Evolutionary conservation across 2,888 invertebrate genomes (phyloP).

Genomic region (Ophraella communa): DNA sequence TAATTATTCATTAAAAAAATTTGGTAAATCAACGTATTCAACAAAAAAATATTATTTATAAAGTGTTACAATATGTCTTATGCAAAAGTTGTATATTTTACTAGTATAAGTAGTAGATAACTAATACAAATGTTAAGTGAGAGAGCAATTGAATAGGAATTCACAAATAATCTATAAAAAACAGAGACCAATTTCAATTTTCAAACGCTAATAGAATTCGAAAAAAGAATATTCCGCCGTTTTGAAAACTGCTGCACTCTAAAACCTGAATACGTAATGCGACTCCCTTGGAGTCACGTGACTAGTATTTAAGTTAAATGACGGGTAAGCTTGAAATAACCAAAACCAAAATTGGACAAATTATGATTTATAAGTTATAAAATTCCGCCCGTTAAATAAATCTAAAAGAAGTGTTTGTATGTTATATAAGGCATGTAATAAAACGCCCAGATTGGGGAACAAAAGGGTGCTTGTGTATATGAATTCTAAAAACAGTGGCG

Average conservation of each 20-base stretch:
- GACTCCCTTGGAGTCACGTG: not conserved
- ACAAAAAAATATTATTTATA: too few relatives aligned
- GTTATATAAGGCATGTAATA: conserved; percentile 56
- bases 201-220: too few relatives aligned
- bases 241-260: not conserved
- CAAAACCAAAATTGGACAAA: conserved; percentile 48
- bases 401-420: conserved; percentile 54
- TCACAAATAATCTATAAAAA: too few relatives aligned
- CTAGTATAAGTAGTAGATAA: too few relatives aligned
- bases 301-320: conserved; percentile 19
- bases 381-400: conserved; percentile 46
- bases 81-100: too few relatives aligned
- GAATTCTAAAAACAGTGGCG: conserved; percentile 37
- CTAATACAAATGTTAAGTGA: too few relatives aligned
- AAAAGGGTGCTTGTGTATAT: conserved; percentile 49
- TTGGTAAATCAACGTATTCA: too few relatives aligned
- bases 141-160: too few relatives aligned
- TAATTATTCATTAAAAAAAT: too few relatives aligned
- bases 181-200: too few relatives aligned
- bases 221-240: not conserved
- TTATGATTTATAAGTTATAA: conserved; percentile 48
- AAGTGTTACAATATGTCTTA: too few relatives aligned
- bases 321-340: conserved; percentile 30
- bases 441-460: conserved; percentile 49
- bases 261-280: not conserved